Conservation (phyloP, 2,797 vertebrate genomes). For the Bradypodion ventrale region DNA sequence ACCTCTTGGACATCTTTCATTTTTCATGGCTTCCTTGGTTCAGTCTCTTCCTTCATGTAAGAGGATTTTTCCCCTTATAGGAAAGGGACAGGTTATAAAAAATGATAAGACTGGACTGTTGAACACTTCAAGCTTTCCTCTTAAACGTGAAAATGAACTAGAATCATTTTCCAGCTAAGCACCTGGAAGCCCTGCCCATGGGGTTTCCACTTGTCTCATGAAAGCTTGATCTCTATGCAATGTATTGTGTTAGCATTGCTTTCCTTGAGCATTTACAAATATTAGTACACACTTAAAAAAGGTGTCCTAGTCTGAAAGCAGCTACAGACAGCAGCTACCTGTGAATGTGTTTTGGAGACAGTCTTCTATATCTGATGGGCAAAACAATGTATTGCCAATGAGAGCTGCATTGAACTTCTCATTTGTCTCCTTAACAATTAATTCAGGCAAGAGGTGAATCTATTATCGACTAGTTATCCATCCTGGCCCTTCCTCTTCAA, state of each 20-base stretch:
- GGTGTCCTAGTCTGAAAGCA: neutral
- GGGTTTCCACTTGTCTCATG: neutral
- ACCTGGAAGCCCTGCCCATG: neutral
- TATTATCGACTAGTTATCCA: constrained; percentile 35
- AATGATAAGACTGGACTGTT: accelerated
- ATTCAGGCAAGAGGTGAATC: constrained; percentile 46
- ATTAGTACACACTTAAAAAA: neutral
- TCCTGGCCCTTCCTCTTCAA: neutral
- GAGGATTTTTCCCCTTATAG: neutral
- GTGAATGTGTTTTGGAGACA: neutral
- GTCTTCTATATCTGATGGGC: neutral
- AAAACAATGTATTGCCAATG: neutral
- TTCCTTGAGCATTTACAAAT: neutral
- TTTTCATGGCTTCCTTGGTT: neutral
- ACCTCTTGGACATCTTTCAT: neutral
- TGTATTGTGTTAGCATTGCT: neutral
- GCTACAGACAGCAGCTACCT: too few relatives aligned
- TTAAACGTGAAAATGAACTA: too few relatives aligned
- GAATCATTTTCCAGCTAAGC: neutral
- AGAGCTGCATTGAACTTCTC: constrained; percentile 20
- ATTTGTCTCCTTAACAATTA: constrained; percentile 54
- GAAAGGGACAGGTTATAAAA: neutral
- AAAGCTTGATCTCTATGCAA: neutral
- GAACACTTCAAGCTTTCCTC: too few relatives aligned
- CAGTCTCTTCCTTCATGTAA: neutral